A percentile compares a stretch with the other conserved stretches of the same genome.
These are phyloP conservation scores for Himalopsyche kuldschensis DNA, from an alignment of 2,888 invertebrate genomes.

Conservation along the genomic window DNA sequence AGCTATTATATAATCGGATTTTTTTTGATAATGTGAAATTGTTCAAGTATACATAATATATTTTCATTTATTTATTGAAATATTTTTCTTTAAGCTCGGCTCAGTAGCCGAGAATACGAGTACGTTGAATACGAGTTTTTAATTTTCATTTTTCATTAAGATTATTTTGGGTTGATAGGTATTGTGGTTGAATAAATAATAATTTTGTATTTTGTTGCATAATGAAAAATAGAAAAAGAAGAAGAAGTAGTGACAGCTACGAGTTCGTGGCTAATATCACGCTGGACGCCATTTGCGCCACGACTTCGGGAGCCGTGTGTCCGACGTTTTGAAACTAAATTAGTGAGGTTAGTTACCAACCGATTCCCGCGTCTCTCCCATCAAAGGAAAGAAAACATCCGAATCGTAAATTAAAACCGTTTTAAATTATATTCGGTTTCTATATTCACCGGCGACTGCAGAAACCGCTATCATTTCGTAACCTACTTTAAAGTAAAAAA, in stretches of 20 bases:
- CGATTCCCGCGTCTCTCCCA: neutral
- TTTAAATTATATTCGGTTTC: neutral
- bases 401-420: neutral
- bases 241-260: neutral
- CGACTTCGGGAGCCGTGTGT: constrained; percentile 48
- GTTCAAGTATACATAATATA: no score
- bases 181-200: no score
- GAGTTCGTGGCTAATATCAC: constrained; percentile 45
- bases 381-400: neutral
- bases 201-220: neutral
- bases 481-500: constrained; percentile 3
- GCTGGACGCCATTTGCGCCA: constrained; percentile 60
- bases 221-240: neutral
- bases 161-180: no score
- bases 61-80: no score
- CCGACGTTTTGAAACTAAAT: constrained; percentile 7
- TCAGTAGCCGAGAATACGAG: no score
- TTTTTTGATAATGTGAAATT: no score
- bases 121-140: no score
- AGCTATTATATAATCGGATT: no score
- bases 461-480: neutral
- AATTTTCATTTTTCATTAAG: no score
- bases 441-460: neutral
- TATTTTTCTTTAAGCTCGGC: no score
- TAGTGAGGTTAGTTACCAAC: constrained; percentile 10